These are phyloP conservation scores for Volucella inflata DNA, from an alignment of 2,888 invertebrate species.

Conservation along the genomic window DNA sequence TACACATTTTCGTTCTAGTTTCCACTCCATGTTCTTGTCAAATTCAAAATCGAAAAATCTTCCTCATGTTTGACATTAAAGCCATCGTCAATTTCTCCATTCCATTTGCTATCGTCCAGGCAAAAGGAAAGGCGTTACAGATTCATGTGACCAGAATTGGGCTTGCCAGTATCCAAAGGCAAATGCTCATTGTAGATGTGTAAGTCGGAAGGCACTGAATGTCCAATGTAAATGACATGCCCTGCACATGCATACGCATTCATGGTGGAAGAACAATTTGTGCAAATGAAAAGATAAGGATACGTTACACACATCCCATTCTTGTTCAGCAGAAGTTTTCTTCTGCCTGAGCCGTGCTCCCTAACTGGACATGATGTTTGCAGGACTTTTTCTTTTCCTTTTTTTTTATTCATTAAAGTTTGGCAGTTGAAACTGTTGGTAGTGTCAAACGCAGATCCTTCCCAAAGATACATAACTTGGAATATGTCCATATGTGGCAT, in stretches of 20 bases:
- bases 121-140: too few relatives aligned
- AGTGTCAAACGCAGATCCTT: slow-evolving; percentile 62
- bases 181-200: too few relatives aligned
- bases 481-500: slow-evolving; percentile 22
- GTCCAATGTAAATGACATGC: slow-evolving; percentile 44
- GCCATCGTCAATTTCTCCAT: too few relatives aligned
- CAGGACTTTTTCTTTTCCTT: background rate
- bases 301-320: slow-evolving; percentile 52
- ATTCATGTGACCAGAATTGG: too few relatives aligned
- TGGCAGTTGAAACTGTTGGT: slow-evolving; percentile 46
- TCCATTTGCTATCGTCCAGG: too few relatives aligned
- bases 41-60: too few relatives aligned
- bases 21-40: too few relatives aligned
- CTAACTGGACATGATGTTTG: slow-evolving; percentile 35
- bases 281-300: slow-evolving; percentile 46
- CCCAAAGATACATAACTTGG: slow-evolving; percentile 46
- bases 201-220: too few relatives aligned
- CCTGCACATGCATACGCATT: slow-evolving; percentile 17
- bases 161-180: too few relatives aligned
- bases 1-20: too few relatives aligned
- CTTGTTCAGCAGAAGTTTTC: slow-evolving; percentile 30
- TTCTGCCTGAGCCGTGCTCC: background rate
- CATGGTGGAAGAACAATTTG: slow-evolving; percentile 34
- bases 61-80: too few relatives aligned
- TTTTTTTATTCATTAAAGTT: slow-evolving; percentile 7